Evolutionary conservation across 92 coral and sea anemone species (phyloP).

Genomic region (Virgularia gustaviana): DNA sequence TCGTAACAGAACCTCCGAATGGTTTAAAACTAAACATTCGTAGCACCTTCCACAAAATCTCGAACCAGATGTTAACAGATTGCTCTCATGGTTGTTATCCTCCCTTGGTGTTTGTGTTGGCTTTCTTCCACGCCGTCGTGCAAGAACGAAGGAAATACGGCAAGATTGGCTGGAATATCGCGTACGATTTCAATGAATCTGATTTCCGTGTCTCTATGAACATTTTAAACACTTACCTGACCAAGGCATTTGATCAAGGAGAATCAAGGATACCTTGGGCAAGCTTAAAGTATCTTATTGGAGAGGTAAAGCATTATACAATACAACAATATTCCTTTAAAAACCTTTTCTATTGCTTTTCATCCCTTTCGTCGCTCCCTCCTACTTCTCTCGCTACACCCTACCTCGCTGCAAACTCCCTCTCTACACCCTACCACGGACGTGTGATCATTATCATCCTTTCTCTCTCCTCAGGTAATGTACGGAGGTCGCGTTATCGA

Average conservation of each 20-base stretch:
- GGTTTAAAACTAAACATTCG: constrained; percentile 96
- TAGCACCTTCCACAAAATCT: constrained; percentile 96
- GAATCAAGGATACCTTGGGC: constrained; percentile 94
- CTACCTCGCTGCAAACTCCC: background rate
- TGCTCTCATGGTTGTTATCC: constrained; percentile 88
- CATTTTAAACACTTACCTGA: constrained; percentile 81
- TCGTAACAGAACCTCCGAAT: constrained; percentile 98
- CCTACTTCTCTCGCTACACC: background rate
- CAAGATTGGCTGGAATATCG: constrained; percentile 99
- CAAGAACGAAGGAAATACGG: constrained; percentile 97
- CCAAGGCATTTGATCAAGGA: constrained; percentile 73
- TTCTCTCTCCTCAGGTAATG: constrained; percentile 70
- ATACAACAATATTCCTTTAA: background rate
- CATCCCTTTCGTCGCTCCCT: background rate
- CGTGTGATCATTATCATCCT: background rate
- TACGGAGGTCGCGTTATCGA: constrained; percentile 99
- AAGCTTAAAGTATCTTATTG: constrained; percentile 89
- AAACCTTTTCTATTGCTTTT: background rate
- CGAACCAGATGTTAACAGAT: constrained; percentile 87
- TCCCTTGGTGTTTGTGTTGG: constrained; percentile 88
- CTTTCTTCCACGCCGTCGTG: constrained; percentile 95
- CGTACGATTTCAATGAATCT: constrained; percentile 96
- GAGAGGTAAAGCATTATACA: too few relatives aligned
- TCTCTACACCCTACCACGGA: background rate
- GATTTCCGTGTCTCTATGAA: constrained; percentile 98